Percentiles rank a stretch among this genome's conserved stretches.
Evolutionary conservation across 2,113 vertebrate species (phyloP).

Genomic region (Ia io): DNA sequence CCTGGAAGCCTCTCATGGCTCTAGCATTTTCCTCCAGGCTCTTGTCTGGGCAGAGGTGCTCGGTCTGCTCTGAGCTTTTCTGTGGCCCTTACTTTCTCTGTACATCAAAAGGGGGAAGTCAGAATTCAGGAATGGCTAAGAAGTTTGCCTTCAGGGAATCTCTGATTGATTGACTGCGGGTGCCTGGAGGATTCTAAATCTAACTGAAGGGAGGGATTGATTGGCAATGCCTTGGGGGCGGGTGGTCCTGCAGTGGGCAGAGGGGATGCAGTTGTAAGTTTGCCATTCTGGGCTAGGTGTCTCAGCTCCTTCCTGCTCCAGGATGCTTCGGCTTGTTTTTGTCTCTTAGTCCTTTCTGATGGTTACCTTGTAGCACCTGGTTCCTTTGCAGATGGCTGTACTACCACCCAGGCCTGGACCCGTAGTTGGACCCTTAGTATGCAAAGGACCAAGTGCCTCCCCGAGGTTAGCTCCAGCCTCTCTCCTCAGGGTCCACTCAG

Average conservation of each 20-base stretch:
- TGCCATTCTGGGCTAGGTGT: neutral
- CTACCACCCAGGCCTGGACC: neutral
- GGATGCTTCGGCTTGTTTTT: neutral
- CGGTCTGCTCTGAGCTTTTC: neutral
- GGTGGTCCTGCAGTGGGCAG: neutral
- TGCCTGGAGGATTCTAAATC: neutral
- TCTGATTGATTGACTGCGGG: neutral
- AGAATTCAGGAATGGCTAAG: neutral
- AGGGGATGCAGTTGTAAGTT: accelerated
- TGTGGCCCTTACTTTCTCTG: neutral
- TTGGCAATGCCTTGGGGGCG: neutral
- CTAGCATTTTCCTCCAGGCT: neutral
- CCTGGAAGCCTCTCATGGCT: neutral
- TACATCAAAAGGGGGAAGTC: neutral
- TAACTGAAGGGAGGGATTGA: neutral
- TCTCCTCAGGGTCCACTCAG: neutral
- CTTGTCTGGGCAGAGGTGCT: neutral
- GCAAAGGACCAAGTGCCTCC: neutral
- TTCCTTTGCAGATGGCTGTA: neutral
- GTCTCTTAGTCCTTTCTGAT: neutral
- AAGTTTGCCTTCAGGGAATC: neutral
- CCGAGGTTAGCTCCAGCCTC: neutral
- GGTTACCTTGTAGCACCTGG: neutral
- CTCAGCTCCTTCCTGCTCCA: no score
- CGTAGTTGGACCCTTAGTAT: neutral